Evolutionary conservation across 2,797 vertebrate genomes (phyloP), one percentile per base, ranked within the genome.

Genomic region (Gallinago nigripennis): DNA sequence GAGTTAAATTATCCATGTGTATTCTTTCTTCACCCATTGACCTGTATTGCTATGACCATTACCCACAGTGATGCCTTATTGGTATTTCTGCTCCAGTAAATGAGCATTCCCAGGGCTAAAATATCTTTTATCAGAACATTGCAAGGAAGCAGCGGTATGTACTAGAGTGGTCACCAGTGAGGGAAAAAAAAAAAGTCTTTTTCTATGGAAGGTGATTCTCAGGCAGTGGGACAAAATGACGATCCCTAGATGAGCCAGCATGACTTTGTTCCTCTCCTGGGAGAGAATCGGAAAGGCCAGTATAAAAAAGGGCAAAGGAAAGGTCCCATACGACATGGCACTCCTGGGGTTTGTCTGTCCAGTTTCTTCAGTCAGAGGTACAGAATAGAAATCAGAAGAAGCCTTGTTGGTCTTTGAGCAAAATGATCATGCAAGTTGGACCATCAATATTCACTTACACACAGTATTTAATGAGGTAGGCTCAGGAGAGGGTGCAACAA

Each of bases 1-100:
- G 76, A 96, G 82, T 82, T 93, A 88, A 95, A 96, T 92, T 94
- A 88, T 53, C 65, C 78, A 79, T 0, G 1, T 69, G 56, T 72
- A 60, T 64, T 83, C 80, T 69, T 90, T 31, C 58, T 94, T 97
- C 73, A 89, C 85, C 86, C 27, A 35, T 79, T 96, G 80, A 84
- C 96, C 88, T 85, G 63, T 41, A 91, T 87, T 65, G 56, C 73
- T 69, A 31, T 69, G 76, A 83, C 90, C 94, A 66, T 91, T 96
- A 89, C 84, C 75, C 58, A 75, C 71, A 85, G 82, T 75, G 89
- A 92, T 86, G 88, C 69, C 80, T 82, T 94, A 71, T 11, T 83
- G 65, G 37, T 81, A 84, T 92, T 96, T 96, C 88, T 61, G 80
- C 86, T 92, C 56, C 31, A 75, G 31, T 87, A 85, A 93, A 77